Base-by-base conservation (phyloP, 23 tunicate genomes). In the Halocynthia roretzi region DNA sequence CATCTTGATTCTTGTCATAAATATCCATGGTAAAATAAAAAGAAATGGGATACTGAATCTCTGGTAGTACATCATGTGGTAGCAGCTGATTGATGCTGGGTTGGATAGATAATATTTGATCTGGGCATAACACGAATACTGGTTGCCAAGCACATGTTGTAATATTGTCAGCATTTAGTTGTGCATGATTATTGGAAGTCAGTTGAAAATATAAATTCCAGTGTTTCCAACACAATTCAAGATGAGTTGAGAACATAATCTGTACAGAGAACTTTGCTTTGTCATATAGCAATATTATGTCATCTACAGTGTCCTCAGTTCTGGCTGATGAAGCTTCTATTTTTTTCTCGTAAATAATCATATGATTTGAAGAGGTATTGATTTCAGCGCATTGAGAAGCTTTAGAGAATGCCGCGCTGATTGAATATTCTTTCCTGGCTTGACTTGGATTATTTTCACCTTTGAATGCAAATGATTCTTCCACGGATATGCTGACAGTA, bases 41-140 rank as follows among this genome's bases (percentile, higher is more conserved):
- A 22, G 19, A 17, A 53, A 74, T 10, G 8, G 62, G 62, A 48
- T 74, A 74, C 14, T 10, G n/a, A 8, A 74, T 18, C 5, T 53
- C 14, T 2, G 78, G 78, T 14, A 50, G 56, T 10, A 74, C 63
- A 48, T 7, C 31, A 7, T 19, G 8, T 0, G 62, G 78, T 6
- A 74, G 63, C 21, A 56, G 20, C 31, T 14, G 10, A 50, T 74
- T 54, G 22, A 74, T 74, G 10, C 56, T 14, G 8, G 78, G 64
- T 19, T 52, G 56, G 6, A 74, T 10, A 10, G 78, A 74, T 10
- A 18, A 22, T 54, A 54, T 54, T 7, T 74, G 2, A 53, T 20
- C n/a, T 20, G 55, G 60, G 22, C 78, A 74, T 21, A 74, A 21
- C 55, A 74, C 31, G 7, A 54, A 74, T 31, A 74, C 68, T 19